A percentile compares a stretch with the other conserved stretches of the same genome.
phyloP scores from a whole-genome alignment of 2,888 invertebrate species.

The Choreutis nemorana region DNA sequence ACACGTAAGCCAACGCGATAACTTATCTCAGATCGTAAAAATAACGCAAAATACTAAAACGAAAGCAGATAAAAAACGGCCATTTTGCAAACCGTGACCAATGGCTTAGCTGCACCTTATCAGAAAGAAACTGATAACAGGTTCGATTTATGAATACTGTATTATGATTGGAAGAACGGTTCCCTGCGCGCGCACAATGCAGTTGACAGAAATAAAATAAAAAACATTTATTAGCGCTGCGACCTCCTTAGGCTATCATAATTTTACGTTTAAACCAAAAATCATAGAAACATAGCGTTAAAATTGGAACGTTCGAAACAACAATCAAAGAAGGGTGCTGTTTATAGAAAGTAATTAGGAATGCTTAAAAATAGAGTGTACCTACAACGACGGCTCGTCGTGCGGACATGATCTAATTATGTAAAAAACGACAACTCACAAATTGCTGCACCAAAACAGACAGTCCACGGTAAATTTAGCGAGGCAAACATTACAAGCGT shows the following conservation, averaged over 20 bases:
- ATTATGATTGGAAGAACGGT: constrained; percentile 40
- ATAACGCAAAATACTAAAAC: constrained; percentile 37
- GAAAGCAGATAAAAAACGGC: constrained; percentile 39
- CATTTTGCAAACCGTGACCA: constrained; percentile 56
- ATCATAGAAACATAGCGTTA: too few species aligned
- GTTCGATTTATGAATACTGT: constrained; percentile 47
- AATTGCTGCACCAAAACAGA: constrained; percentile 32
- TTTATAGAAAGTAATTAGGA: too few species aligned
- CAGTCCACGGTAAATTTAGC: constrained; percentile 37
- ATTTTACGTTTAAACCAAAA: too few species aligned
- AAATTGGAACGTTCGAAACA: too few species aligned
- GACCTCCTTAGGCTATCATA: too few species aligned
- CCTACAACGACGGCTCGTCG: too few species aligned
- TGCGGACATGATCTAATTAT: constrained; percentile 33
- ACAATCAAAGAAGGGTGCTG: too few species aligned
- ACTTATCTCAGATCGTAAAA: constrained; percentile 9
- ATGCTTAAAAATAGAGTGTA: too few species aligned
- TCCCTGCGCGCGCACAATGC: constrained; percentile 18
- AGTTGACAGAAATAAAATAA: constrained; percentile 41
- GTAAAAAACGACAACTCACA: constrained; percentile 39
- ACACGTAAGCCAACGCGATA: too few species aligned
- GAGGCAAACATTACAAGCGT: constrained; percentile 22
- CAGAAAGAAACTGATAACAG: constrained; percentile 46
- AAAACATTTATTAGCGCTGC: too few species aligned
- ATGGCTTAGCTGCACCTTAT: constrained; percentile 40